phyloP scores from a whole-genome alignment of 1,140 invertebrate genomes.

The Sipha flava region DNA sequence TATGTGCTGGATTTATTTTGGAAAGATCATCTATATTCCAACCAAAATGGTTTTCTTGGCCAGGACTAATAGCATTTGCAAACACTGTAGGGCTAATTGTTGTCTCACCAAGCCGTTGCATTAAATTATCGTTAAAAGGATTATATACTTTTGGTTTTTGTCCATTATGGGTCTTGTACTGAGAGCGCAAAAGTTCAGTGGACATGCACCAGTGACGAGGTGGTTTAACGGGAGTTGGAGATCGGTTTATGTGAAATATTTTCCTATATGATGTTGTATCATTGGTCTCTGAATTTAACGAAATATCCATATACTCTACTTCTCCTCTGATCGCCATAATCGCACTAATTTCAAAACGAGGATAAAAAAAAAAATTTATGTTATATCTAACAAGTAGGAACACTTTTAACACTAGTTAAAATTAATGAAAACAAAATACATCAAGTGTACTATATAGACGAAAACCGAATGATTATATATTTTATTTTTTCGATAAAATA shows the following conservation, averaged over 20 bases:
- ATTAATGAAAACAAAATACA: background rate
- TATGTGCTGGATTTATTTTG: slow-evolving; percentile 30
- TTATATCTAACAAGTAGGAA: no score
- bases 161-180: background rate
- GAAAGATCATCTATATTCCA: slow-evolving; percentile 35
- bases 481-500: no score
- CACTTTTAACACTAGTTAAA: no score
- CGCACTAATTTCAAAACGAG: no score
- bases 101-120: slow-evolving; percentile 3
- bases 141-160: background rate
- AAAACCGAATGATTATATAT: no score
- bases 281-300: background rate
- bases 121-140: slow-evolving; percentile 15
- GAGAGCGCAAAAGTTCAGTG: background rate
- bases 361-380: no score
- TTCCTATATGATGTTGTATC: background rate
- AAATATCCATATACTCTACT: slow-evolving; percentile 16
- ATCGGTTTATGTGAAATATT: background rate
- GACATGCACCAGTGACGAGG: slow-evolving; percentile 1
- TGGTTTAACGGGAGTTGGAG: background rate
- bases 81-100: slow-evolving; percentile 29
- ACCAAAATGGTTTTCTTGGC: slow-evolving; percentile 16
- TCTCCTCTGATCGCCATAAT: background rate
- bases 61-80: slow-evolving; percentile 21
- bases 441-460: no score